Base-by-base conservation (phyloP, 2,797 vertebrate species). In the Enteromius treurensis region DNA sequence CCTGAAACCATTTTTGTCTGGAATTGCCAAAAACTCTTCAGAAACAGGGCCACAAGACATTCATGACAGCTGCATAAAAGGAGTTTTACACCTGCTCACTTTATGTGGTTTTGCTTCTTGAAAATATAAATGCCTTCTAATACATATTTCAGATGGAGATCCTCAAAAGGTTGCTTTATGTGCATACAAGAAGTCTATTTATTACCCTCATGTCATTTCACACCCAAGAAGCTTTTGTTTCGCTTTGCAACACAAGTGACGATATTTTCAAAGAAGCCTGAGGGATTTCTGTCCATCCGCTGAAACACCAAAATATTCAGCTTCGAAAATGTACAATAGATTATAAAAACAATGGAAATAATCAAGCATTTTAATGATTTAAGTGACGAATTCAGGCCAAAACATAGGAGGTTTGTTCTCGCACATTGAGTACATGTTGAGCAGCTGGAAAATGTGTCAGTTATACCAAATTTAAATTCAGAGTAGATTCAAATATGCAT, bases 401-500 rank as follows among this genome's bases (percentile, higher is more conserved):
- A 73, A 73, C 47, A 3, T 53, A 34, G 13, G 29, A 17, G 32
- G 5, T 53, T 53, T 53, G 17, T 51, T 71, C 42, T 49, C 8
- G 10, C n/a, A 2, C 23, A 10, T 19, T 7, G 26, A 49, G 23
- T 47, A 29, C 17, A 55, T 64, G 81, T 42, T n/a, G 55, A 55
- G 73, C 49, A 32, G 76, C 29, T 64, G 15, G 19, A 69, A 55
- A 80, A 83, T 70, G 75, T 81, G 88, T 87, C 62, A 78, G 75
- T 83, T 84, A 68, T 60, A 69, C n/a, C 26, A 83, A 49, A 78
- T 89, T 86, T 83, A 81, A 87, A 87, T 84, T 42, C 84, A 74
- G 73, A 80, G 62, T n/a, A 86, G 32, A 83, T 82, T 86, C 23
- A 88, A 87, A 89, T 76, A n/a, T 76, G 69, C 40, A 21, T 69